Evolutionary conservation across 2,888 invertebrate genomes (phyloP).

Genomic region (Dascillus cervinus): DNA sequence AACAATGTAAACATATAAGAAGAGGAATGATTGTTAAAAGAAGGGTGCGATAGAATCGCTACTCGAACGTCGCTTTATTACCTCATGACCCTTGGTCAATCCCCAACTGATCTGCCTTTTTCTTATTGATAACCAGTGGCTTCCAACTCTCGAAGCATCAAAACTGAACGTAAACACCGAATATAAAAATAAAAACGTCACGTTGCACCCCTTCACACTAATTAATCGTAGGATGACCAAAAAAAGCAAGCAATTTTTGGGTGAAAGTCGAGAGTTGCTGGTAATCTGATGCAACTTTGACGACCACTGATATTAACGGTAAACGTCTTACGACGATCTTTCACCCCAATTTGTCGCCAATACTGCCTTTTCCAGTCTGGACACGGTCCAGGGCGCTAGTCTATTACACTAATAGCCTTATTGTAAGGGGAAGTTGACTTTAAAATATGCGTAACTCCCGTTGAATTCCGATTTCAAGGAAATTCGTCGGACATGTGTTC

Average conservation of each 20-base stretch:
- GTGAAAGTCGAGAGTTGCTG: too few species aligned
- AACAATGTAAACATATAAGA: conserved; percentile 33
- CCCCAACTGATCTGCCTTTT: conserved; percentile 30
- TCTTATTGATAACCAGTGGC: conserved; percentile 29
- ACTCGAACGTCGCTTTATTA: conserved; percentile 35
- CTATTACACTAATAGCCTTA: conserved; percentile 44
- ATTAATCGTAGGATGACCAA: too few species aligned
- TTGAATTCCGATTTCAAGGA: conserved; percentile 24
- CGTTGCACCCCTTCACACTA: too few species aligned
- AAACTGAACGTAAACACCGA: too few species aligned
- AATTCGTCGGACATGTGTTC: conserved; percentile 10
- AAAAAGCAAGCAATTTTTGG: too few species aligned
- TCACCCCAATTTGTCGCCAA: conserved; percentile 44
- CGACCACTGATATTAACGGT: conserved; percentile 15
- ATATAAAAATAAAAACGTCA: too few species aligned
- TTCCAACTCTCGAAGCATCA: conserved; percentile 10
- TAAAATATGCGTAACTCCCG: conserved; percentile 34
- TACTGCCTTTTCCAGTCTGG: conserved; percentile 40
- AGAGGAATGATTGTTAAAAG: conserved; percentile 30
- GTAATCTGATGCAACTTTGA: too few species aligned
- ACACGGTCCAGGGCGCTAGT: conserved; percentile 41
- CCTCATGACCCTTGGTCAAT: conserved; percentile 34
- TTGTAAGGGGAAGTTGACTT: conserved; percentile 39
- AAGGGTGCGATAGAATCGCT: conserved; percentile 30
- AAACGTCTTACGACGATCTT: conserved; percentile 38